Conservation (phyloP, 2,888 invertebrate species). For the Paralinhomoeus sp. region DNA sequence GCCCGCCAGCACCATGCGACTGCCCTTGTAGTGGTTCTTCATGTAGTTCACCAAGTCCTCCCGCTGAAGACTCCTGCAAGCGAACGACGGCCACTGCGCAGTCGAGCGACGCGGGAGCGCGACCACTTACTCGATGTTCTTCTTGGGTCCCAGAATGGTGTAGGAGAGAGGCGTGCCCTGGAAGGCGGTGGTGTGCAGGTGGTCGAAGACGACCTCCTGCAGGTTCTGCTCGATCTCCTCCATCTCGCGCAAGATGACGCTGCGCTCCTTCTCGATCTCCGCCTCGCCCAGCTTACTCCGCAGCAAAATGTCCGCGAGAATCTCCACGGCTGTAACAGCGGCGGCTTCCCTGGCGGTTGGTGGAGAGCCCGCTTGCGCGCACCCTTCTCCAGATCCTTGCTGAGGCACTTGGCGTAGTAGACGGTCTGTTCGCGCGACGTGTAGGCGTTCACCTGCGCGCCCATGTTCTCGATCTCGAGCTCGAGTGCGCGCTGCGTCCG, state of each 20-base stretch:
- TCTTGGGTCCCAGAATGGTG: conserved; percentile 82
- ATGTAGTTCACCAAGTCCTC: conserved; percentile 65
- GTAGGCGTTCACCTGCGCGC: conserved; percentile 95
- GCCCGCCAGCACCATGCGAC: conserved; percentile 78
- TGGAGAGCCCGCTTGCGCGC: too few species aligned
- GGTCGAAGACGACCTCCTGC: conserved; percentile 96
- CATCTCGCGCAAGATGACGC: conserved; percentile 94
- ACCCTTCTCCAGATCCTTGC: too few species aligned
- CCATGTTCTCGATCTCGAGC: conserved; percentile 79
- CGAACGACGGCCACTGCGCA: not conserved
- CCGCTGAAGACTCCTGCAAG: conserved; percentile 38
- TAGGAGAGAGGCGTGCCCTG: conserved; percentile 78
- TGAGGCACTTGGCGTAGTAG: conserved; percentile 88
- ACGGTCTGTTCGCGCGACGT: conserved; percentile 97
- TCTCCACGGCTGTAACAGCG: conserved; percentile 57
- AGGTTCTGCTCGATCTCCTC: conserved; percentile 89
- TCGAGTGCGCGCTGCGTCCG: conserved; percentile 83
- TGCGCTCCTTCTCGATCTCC: conserved; percentile 88
- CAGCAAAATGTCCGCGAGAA: conserved; percentile 83
- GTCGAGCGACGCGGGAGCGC: not conserved
- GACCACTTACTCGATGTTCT: conserved; percentile 58
- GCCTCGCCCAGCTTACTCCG: conserved; percentile 55
- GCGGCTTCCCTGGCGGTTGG: too few species aligned
- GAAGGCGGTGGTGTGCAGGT: conserved; percentile 80
- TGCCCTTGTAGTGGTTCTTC: conserved; percentile 68